phyloP scores from a whole-genome alignment of 2,797 vertebrate genomes.

The Helicolenus hilgendorfi region DNA sequence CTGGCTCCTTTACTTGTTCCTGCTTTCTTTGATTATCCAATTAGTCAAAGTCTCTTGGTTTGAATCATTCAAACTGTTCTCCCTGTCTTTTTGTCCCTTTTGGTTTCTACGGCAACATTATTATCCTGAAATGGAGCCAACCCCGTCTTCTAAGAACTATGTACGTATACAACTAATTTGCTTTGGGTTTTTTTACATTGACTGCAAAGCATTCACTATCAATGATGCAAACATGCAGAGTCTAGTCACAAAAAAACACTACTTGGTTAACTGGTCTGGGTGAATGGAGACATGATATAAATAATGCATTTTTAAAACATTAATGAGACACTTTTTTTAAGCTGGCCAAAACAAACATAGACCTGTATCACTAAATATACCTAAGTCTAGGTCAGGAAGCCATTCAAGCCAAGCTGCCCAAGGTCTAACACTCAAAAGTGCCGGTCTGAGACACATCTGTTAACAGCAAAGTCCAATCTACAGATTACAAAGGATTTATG shows the following conservation, averaged over 20 bases:
- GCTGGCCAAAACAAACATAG: not conserved
- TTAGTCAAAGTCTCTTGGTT: constrained; percentile 19
- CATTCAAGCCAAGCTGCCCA: not conserved
- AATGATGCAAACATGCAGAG: not conserved
- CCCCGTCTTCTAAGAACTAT: not conserved
- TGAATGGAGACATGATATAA: not conserved
- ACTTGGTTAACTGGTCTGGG: not conserved
- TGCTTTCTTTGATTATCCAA: constrained; percentile 21
- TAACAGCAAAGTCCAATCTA: constrained; percentile 14
- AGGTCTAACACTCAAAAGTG: not conserved
- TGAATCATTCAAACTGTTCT: not conserved
- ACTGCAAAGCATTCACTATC: not conserved
- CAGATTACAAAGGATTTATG: not conserved
- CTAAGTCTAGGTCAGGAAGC: not conserved
- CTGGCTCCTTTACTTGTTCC: not conserved
- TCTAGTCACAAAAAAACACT: not conserved
- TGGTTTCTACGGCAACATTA: not conserved
- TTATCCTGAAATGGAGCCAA: not conserved
- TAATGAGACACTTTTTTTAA: not conserved
- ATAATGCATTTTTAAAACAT: not conserved
- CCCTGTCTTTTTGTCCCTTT: not conserved
- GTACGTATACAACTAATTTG: not conserved
- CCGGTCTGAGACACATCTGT: not conserved
- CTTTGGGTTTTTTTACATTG: not conserved
- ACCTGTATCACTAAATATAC: not conserved